Base-by-base conservation (phyloP, 2,888 invertebrate species). In the Rosalia funebris region DNA sequence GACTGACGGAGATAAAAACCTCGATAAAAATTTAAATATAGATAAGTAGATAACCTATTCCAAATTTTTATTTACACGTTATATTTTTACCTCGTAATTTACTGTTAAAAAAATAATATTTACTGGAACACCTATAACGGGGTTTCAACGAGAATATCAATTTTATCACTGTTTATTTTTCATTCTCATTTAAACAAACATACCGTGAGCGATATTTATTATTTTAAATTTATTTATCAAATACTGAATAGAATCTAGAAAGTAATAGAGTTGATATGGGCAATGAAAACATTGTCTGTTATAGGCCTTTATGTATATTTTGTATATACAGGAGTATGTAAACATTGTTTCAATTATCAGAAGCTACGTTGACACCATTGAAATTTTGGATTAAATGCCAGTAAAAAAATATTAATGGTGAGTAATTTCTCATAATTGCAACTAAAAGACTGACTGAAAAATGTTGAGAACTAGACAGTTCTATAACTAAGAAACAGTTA, bases 171-270 rank as follows among this genome's bases (percentile, higher is more conserved):
- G 34, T 34, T 34, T 34, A 34, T 34, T 34, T n/a, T 25, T 7
- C 25, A 25, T 25, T 25, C 25, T 25, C 25, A 7, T 25, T 25
- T 25, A 25, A 25, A 25, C 25, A 25, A 5, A 7, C 25, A 7
- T 7, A 25, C 4, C 3, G 25, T 3, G 7, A 25, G 34, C 34
- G 11, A 34, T 34, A 34, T 34, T 34, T 34, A 34, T 34, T 34
- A 34, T 34, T 34, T 34, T 11, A 34, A 11, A 34, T 34, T 34
- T 34, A 34, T 34, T 34, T 34, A 34, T 34, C 34, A 34, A 34
- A 34, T 34, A 34, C 7, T 7, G 25, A 25, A 25, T 25, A 25
- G n/a, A n/a, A n/a, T n/a, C n/a, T n/a, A n/a, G n/a, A n/a, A n/a
- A n/a, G n/a, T n/a, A n/a, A n/a, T n/a, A n/a, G n/a, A n/a, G n/a